These are phyloP conservation scores for Morone saxatilis DNA, from an alignment of 2,113 vertebrate species.

Conservation along the genomic window DNA sequence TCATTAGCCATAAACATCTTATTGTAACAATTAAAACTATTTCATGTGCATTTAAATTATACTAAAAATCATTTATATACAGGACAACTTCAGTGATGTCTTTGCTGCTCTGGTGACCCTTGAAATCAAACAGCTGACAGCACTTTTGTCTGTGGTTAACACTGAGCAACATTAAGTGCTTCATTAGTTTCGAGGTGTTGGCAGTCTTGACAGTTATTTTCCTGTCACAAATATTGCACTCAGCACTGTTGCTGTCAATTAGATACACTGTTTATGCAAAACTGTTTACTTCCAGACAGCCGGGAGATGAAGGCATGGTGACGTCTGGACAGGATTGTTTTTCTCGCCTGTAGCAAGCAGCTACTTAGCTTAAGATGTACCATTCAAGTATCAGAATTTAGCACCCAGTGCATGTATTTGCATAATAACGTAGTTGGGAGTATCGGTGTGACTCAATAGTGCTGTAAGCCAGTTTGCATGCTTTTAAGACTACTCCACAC, in stretches of 20 bases:
- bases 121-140: neutral
- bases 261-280: constrained; percentile 32
- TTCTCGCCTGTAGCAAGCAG: constrained; percentile 4
- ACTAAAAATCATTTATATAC: neutral
- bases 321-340: constrained; percentile 42
- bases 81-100: too few relatives aligned
- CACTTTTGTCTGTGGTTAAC: neutral
- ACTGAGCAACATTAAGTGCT: constrained; percentile 5
- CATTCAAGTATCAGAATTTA: constrained; percentile 8
- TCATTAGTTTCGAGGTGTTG: constrained; percentile 36
- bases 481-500: constrained; percentile 13
- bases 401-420: constrained; percentile 13
- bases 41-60: neutral
- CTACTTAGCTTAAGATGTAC: constrained; percentile 24
- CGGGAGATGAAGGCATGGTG: constrained; percentile 33
- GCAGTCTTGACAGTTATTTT: constrained; percentile 9
- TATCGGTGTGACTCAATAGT: neutral
- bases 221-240: neutral
- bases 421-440: neutral
- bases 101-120: neutral
- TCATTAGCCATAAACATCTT: neutral
- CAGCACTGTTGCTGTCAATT: constrained; percentile 19
- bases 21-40: neutral
- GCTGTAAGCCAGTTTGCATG: constrained; percentile 17
- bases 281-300: constrained; percentile 27